Base-by-base conservation (phyloP, 2,888 invertebrate genomes). In the Calliphora vomitoria region DNA sequence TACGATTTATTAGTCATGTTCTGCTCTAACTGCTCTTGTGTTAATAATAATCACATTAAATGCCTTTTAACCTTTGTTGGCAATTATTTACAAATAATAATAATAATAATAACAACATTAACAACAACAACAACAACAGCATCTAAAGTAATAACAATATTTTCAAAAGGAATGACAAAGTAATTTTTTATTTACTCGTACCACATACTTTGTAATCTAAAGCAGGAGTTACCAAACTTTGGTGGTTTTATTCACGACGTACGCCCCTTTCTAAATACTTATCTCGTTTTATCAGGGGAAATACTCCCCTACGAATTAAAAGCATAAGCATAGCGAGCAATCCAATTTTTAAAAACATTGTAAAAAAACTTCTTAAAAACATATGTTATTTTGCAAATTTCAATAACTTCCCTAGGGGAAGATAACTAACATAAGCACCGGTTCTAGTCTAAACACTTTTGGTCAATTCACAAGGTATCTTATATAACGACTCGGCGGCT, bases 1-100 rank as follows among this genome's bases (percentile, higher is more conserved):
- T 55, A 41, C 41, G 58, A 72, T 58, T 72, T 72, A 72, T 72
- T 72, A 41, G 58, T 58, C 25, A 58, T 41, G 72, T 58, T 72
- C 41, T 41, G 8, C 31, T 41, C 20, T 41, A 58, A 58, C 71
- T 53, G 31, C 20, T 41, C 13, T 72, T 55, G 58, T 72, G 58
- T 72, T 72, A 72, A 58, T 58, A 41, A 71, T 71, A 80, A 62
- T 80, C 69, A 50, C 69, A 60, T 71, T 62, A 62, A 71, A 62
- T 80, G 58, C 31, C 71, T 71, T 78, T 83, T 78, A 71, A 76
- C 76, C 69, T 82, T 69, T 75, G 8, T 75, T 44, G 41, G 53
- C 75, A 58, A 76, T 83, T 69, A 69, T 69, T 83, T 55, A 71
- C 50, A 41, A 79, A 38, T 38, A 84, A 79, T 11, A 78, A 58